phyloP scores from a whole-genome alignment of 2,797 vertebrate genomes.

The Micropoecilia bifurca region DNA sequence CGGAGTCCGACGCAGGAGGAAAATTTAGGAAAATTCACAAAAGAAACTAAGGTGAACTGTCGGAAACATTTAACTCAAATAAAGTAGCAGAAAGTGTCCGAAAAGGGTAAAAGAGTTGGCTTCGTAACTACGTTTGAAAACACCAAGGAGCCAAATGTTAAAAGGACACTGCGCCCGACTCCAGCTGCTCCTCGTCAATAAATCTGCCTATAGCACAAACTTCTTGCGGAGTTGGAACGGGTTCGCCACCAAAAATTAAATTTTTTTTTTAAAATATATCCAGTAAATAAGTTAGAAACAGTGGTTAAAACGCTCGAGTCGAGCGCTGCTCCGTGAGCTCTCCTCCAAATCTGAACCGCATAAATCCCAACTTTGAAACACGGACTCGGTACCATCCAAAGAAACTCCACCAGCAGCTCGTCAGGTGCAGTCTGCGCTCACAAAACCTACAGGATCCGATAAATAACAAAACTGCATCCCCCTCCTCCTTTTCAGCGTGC shows the following conservation, averaged over 20 bases:
- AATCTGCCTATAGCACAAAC: background rate
- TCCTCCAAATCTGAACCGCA: slow-evolving; percentile 42
- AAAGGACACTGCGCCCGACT: slow-evolving; percentile 9
- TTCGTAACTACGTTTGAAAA: slow-evolving; percentile 21
- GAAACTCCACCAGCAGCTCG: slow-evolving; percentile 45
- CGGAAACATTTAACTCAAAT: background rate
- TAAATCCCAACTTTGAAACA: slow-evolving; percentile 70
- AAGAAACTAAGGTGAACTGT: background rate
- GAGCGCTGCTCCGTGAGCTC: slow-evolving; percentile 37
- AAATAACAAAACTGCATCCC: slow-evolving; percentile 64
- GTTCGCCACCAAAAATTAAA: slow-evolving; percentile 1
- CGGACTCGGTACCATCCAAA: slow-evolving; percentile 26
- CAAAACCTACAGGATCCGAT: slow-evolving; percentile 65
- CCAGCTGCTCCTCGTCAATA: background rate
- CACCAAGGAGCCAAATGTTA: slow-evolving; percentile 16
- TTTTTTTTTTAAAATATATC: background rate
- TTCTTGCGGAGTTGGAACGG: background rate
- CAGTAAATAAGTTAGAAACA: slow-evolving; percentile 18
- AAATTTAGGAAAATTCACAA: slow-evolving; percentile 72
- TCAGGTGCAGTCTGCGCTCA: slow-evolving; percentile 69
- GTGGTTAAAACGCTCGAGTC: slow-evolving; percentile 38
- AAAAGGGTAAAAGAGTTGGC: slow-evolving; percentile 45
- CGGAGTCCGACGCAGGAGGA: slow-evolving; percentile 50
- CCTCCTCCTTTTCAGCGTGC: slow-evolving; percentile 56
- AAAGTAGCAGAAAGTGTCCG: slow-evolving; percentile 32